Evolutionary conservation across 2,797 vertebrate genomes (phyloP).

Genomic region (Bryconaethiops microstoma): DNA sequence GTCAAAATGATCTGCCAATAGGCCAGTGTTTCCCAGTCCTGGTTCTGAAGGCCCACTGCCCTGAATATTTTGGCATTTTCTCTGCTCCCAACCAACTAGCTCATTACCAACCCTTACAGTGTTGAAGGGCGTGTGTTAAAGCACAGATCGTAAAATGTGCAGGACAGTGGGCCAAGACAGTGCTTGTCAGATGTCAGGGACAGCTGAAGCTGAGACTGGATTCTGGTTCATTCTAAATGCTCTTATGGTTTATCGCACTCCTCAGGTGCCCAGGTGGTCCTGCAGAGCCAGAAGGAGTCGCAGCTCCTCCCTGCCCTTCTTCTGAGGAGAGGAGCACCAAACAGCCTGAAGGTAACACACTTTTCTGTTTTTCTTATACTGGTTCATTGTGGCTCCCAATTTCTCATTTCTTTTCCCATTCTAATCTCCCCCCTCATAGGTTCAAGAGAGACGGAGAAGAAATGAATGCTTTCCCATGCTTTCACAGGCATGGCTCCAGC

Average conservation of each 20-base stretch:
- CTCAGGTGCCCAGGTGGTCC: slow-evolving; percentile 37
- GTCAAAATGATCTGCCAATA: no score
- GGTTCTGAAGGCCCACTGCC: neutral
- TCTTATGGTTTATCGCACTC: slow-evolving; percentile 25
- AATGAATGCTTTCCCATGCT: neutral
- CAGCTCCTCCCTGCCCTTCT: neutral
- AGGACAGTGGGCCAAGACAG: no score
- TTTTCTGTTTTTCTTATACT: neutral
- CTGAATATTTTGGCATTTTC: neutral
- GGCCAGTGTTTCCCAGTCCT: neutral
- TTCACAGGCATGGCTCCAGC: neutral
- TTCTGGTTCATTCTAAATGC: neutral
- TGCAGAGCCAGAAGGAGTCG: slow-evolving; percentile 39
- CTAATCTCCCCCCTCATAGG: neutral
- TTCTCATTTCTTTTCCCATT: neutral
- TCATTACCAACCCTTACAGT: no score
- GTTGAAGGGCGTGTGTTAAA: no score
- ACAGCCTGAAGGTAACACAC: slow-evolving; percentile 31
- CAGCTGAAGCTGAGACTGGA: neutral
- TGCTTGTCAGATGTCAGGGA: neutral
- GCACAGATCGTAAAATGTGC: no score
- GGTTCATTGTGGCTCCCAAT: neutral
- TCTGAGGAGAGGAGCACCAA: slow-evolving; percentile 2
- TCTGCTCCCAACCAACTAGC: no score
- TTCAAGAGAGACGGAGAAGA: neutral